Base-by-base conservation (phyloP, 1,140 invertebrate species). In the Paraescarpia echinospica region DNA sequence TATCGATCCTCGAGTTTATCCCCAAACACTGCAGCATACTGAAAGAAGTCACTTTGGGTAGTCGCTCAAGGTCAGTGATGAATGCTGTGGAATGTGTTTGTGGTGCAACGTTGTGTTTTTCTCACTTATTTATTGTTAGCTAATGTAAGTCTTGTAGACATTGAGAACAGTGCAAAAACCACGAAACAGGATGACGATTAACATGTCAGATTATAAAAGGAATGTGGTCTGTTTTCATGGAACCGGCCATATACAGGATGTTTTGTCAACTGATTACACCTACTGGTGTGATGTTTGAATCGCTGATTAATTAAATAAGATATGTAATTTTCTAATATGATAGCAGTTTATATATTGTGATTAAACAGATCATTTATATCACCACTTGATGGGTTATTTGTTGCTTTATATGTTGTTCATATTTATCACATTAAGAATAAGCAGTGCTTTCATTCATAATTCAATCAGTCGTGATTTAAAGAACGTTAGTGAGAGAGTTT, bases 1-100 rank as follows among this genome's bases (percentile, higher is more conserved):
- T 96, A n/a, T 97, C 97, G 95, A 96, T 98, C 77, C 95, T 98
- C 41, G 96, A 97, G 90, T 97, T 98, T 95, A 96, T 98, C 92
- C 97, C 97, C 27, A 94, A 94, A 35, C 94, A 96, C 35, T 96
- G 96, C 93, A 94, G 94, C 27, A 92, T 94, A 1, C 92, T 96
- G 12, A 95, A 94, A 90, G 94, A 95, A 89, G 94, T 96, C n/a
- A 96, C 96, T 18, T 93, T 94, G 88, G 96, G 93, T 89, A 96
- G 96, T 90, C 92, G 94, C 59, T 91, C 93, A 59, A 93, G 94
- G 95, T 95, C 92, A 91, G 94, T 93, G 33, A 34, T 22, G 18
- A 90, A 33, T 33, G 90, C 90, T n/a, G 14, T 90, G 33, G 48
- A 51, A 33, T 59, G 48, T 51, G 8, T 51, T 51, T 51, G 48